Base-by-base conservation (phyloP, 37 sponge, comb jelly and placozoan species). In the Eunapius fragilis region DNA sequence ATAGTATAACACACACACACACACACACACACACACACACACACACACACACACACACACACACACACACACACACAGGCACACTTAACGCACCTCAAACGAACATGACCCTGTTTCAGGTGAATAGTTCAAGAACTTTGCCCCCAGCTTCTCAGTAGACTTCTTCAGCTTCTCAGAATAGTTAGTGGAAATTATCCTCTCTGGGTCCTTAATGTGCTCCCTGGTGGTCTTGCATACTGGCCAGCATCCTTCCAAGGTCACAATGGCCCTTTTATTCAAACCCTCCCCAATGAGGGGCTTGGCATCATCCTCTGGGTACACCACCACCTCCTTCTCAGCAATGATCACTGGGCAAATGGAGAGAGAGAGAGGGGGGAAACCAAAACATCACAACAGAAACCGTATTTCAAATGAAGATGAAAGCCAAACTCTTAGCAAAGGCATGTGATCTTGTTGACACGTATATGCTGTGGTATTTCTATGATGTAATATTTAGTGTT, bases 201-300 rank as follows among this genome's bases (percentile, higher is more conserved):
- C 75, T 9, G 89, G 84, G 49, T 93, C 96, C 68, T 25, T 93
- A 36, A 96, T 95, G 0, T 84, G 86, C 35, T 97, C 76, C 26
- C 94, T 37, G 7, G 91, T 97, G 37, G 92, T 91, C 84, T 97
- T 97, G 85, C 85, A 85, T 17, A 83, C 50, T 2, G 98, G 98
- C 98, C 98, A 97, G 75, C 71, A 76, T 36, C 78, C 81, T 32
- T 88, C 80, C 68, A 97, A 71, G 25, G 81, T 81, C 28, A 97
- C 83, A 0, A 85, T 75, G 22, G 98, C 98, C 72, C 47, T 68
- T 77, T 97, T 97, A 88, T 97, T 97, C 75, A 97, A 70, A 47
- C 88, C 92, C 37, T 90, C 72, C 23, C 98, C 98, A 28, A 74
- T 75, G 12, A 67, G 77, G 26, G 98, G 98, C 68, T 95, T 97